Evolutionary conservation across 2,797 vertebrate species (phyloP).

Genomic region (Hemibagrus guttatus): DNA sequence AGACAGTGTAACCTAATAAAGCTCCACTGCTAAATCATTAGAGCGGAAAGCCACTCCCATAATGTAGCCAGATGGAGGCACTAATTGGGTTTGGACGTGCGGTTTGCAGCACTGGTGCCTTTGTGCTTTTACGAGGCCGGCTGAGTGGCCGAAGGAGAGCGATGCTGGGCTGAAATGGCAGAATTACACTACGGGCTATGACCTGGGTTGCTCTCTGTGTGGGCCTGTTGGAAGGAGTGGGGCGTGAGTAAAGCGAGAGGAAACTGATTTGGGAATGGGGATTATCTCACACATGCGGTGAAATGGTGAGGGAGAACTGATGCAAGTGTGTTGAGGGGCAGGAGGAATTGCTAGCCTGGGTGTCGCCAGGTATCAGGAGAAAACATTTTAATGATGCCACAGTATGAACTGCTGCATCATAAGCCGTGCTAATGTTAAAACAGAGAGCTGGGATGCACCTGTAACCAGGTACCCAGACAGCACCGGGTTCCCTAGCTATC

Average conservation of each 20-base stretch:
- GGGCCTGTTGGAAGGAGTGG: neutral
- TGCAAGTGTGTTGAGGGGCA: slow-evolving; percentile 37
- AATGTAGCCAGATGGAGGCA: slow-evolving; percentile 91
- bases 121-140: slow-evolving; percentile 81
- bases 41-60: slow-evolving; percentile 87
- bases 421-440: neutral
- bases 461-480: slow-evolving; percentile 62
- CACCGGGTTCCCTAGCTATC: slow-evolving; percentile 54
- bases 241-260: neutral
- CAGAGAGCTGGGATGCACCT: slow-evolving; percentile 43
- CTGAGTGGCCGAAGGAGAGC: slow-evolving; percentile 68
- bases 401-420: slow-evolving; percentile 4
- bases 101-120: slow-evolving; percentile 83
- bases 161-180: slow-evolving; percentile 40
- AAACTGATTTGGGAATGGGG: slow-evolving; percentile 8
- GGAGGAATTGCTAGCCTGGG: slow-evolving; percentile 30
- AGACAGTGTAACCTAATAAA: slow-evolving; percentile 95
- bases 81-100: slow-evolving; percentile 95
- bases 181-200: slow-evolving; percentile 41
- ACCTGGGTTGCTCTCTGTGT: slow-evolving; percentile 20
- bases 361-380: neutral
- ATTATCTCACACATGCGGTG: neutral
- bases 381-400: slow-evolving; percentile 3
- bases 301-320: slow-evolving; percentile 12
- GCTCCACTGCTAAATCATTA: slow-evolving; percentile 89